These are phyloP conservation scores for Synergus japonicus DNA, from an alignment of 2,888 invertebrate genomes.

Conservation along the genomic window DNA sequence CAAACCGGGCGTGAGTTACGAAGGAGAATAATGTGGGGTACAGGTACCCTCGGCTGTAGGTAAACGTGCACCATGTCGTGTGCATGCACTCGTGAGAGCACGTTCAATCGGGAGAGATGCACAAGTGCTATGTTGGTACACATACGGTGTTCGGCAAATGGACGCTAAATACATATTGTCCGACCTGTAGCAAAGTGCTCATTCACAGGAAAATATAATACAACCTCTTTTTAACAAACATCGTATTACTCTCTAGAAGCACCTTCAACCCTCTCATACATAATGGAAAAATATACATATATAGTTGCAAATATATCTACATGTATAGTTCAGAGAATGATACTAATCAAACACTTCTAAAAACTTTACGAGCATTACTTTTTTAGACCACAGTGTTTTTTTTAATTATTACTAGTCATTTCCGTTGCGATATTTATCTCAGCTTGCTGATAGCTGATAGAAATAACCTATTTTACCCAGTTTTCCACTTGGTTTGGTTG, in stretches of 20 bases:
- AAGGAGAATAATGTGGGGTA: constrained; percentile 65
- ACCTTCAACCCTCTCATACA: not conserved
- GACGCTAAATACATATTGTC: not conserved
- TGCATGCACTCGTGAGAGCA: constrained; percentile 52
- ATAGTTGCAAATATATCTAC: not conserved
- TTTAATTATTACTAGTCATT: not conserved
- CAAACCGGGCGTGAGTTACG: constrained; percentile 63
- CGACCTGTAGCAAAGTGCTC: not conserved
- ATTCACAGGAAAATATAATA: not conserved
- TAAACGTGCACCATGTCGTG: constrained; percentile 46
- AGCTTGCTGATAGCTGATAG: not conserved
- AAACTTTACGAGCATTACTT: not conserved
- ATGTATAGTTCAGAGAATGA: too few relatives aligned
- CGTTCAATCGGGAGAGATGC: constrained; percentile 14
- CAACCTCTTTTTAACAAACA: not conserved
- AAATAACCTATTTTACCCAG: not conserved
- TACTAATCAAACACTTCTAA: too few relatives aligned
- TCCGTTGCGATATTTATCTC: not conserved
- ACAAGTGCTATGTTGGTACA: constrained; percentile 14
- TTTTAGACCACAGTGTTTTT: not conserved
- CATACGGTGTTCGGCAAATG: constrained; percentile 18
- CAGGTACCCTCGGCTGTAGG: constrained; percentile 46
- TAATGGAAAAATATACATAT: not conserved
- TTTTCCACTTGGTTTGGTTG: not conserved
- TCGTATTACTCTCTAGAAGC: not conserved